phyloP scores from a whole-genome alignment of 2,888 invertebrate genomes.

The Apeira syringaria region DNA sequence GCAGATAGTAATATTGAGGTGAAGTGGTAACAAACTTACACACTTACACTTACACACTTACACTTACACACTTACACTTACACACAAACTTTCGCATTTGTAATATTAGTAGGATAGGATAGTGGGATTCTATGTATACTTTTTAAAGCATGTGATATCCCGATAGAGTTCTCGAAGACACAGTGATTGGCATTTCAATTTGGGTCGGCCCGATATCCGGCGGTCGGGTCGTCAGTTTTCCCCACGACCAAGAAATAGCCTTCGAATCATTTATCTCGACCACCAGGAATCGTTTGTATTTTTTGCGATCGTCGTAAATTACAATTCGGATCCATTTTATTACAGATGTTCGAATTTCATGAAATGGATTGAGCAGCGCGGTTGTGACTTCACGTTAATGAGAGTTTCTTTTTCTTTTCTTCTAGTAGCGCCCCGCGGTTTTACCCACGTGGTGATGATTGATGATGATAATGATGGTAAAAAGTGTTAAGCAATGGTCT shows the following conservation, averaged over 20 bases:
- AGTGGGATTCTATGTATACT: no score
- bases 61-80: no score
- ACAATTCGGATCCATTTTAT: slow-evolving; percentile 39
- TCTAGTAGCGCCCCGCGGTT: no score
- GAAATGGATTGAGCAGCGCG: not conserved
- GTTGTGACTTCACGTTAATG: not conserved
- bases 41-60: no score
- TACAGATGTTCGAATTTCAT: slow-evolving; percentile 22
- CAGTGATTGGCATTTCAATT: slow-evolving; percentile 70
- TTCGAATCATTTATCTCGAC: slow-evolving; percentile 39
- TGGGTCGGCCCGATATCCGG: slow-evolving; percentile 47
- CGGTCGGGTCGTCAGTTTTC: slow-evolving; percentile 49
- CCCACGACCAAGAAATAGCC: slow-evolving; percentile 26
- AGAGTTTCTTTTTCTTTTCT: no score
- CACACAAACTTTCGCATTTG: no score
- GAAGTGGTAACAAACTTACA: no score
- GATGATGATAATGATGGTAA: no score
- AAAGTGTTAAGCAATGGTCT: no score
- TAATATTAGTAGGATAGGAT: no score
- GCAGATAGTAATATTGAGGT: no score
- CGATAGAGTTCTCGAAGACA: slow-evolving; percentile 28
- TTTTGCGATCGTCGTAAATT: slow-evolving; percentile 38
- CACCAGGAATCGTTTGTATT: slow-evolving; percentile 31
- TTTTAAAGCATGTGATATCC: slow-evolving; percentile 18
- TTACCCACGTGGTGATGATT: no score